Percentiles rank a stretch among this genome's conserved stretches.
phyloP scores from a whole-genome alignment of 2,888 invertebrate genomes.

The Cataglyphis cursor region DNA sequence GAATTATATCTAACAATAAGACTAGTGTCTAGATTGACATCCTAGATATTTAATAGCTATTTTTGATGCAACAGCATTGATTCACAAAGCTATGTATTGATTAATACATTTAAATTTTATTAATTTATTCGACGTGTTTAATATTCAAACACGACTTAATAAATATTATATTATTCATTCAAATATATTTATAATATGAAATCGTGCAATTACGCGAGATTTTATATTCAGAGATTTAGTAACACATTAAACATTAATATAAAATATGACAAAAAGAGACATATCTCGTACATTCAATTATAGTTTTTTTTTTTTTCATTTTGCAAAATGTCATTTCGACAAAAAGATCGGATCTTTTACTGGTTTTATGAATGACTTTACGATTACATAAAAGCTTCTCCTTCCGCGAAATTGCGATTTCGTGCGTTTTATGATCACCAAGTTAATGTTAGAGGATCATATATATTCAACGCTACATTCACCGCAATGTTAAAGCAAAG shows the following conservation, averaged over 20 bases:
- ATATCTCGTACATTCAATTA: neutral
- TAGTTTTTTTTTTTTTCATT: neutral
- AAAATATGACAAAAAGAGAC: neutral
- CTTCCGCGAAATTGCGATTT: neutral
- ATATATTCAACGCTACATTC: conserved; percentile 17
- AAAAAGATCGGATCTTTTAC: conserved; percentile 14
- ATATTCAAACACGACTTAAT: neutral
- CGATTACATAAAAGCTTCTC: neutral
- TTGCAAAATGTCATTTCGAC: neutral
- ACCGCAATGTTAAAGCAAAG: conserved; percentile 17
- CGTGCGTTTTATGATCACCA: neutral
- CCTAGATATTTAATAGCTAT: neutral
- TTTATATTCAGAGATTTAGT: neutral
- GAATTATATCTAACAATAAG: neutral
- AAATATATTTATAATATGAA: neutral
- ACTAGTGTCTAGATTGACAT: neutral
- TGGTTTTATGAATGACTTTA: neutral
- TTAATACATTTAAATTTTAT: neutral
- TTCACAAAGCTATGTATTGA: neutral
- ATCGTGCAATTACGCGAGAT: neutral
- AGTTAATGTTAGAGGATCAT: conserved; percentile 4
- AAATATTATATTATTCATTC: neutral
- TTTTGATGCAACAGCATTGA: neutral
- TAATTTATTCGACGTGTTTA: neutral
- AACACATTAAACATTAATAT: conserved; percentile 12